phyloP scores from a whole-genome alignment of 2,113 vertebrate genomes.

The Pholis gunnellus region DNA sequence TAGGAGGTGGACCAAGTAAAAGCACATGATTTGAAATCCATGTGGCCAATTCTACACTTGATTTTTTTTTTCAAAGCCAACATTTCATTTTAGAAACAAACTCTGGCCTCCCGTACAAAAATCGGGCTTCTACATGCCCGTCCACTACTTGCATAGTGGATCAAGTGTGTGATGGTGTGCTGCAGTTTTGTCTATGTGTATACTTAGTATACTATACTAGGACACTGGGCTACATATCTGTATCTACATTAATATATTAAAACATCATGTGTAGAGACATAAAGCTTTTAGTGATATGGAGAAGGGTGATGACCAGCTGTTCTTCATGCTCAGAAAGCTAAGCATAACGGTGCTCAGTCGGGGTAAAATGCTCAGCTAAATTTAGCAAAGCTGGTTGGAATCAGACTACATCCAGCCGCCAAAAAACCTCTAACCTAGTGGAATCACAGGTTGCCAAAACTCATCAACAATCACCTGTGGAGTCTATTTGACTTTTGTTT shows the following conservation, averaged over 20 bases:
- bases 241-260: neutral
- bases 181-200: neutral
- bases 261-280: neutral
- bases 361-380: neutral
- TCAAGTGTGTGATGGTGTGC: too few relatives aligned
- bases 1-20: too few relatives aligned
- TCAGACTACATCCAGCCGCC: neutral
- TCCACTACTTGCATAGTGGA: too few relatives aligned
- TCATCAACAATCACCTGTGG: slow-evolving; percentile 7
- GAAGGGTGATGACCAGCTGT: neutral
- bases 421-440: neutral
- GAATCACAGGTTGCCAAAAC: slow-evolving; percentile 16
- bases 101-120: too few relatives aligned
- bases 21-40: too few relatives aligned
- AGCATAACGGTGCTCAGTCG: neutral
- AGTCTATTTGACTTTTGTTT: slow-evolving; percentile 42
- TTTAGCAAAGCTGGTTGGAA: neutral
- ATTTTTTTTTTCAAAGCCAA: too few relatives aligned
- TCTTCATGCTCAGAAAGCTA: neutral
- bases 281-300: neutral
- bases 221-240: neutral
- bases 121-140: too few relatives aligned
- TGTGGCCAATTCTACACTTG: too few relatives aligned
- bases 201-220: too few relatives aligned
- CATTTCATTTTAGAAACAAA: too few relatives aligned